A percentile compares a stretch with the other conserved stretches of the same genome.
Evolutionary conservation across 2,113 vertebrate species (phyloP).

Genomic region (Actinemys pallida): DNA sequence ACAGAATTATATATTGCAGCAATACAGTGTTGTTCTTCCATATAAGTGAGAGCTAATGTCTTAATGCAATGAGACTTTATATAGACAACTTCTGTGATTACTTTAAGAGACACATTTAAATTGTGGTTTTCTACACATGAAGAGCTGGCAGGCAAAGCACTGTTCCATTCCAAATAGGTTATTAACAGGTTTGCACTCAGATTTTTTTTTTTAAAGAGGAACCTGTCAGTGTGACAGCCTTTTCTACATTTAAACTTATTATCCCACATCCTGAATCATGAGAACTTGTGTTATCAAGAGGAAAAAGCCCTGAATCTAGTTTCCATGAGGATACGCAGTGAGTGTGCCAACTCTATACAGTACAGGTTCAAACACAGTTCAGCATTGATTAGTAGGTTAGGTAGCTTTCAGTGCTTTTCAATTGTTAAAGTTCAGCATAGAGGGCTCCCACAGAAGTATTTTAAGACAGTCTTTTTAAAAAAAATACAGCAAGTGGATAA

Average conservation of each 20-base stretch:
- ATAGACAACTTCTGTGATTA: not conserved
- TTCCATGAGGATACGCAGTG: not conserved
- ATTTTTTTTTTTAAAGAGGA: not conserved
- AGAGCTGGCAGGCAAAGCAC: not conserved
- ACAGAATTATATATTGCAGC: not conserved
- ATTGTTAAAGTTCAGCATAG: not conserved
- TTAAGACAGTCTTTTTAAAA: not conserved
- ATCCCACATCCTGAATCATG: not conserved
- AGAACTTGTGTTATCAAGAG: not conserved
- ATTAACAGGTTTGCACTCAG: not conserved
- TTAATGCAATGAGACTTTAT: not conserved
- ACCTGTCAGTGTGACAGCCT: not conserved
- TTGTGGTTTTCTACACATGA: not conserved
- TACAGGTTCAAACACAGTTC: constrained; percentile 22
- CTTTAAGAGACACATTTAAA: not conserved
- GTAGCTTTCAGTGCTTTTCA: not conserved
- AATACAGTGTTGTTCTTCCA: not conserved
- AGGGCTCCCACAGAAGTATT: not conserved
- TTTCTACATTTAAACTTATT: not conserved
- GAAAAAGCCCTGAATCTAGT: not conserved
- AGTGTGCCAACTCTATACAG: not conserved
- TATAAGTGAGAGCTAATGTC: not conserved
- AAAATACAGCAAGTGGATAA: not conserved
- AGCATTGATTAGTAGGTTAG: not conserved
- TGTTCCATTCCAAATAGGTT: not conserved